phyloP scores from a whole-genome alignment of 2,888 invertebrate genomes.

The Phaonia tiefii region DNA sequence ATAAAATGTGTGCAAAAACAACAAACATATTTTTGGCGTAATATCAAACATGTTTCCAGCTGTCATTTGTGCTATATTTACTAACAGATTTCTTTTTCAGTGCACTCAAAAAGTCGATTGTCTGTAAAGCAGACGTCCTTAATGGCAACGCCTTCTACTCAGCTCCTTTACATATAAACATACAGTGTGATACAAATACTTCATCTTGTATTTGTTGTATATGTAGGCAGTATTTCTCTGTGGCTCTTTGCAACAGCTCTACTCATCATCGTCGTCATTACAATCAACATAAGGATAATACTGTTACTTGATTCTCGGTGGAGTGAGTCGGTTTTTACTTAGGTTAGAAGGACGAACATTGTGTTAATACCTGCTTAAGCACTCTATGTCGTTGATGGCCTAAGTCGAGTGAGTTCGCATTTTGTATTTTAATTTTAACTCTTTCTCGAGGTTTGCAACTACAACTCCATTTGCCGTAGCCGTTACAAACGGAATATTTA shows the following conservation, averaged over 20 bases:
- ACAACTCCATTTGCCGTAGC: conserved; percentile 16
- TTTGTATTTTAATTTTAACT: conserved; percentile 21
- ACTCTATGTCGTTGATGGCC: conserved; percentile 61
- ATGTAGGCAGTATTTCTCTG: too few relatives aligned
- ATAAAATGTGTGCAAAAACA: too few relatives aligned
- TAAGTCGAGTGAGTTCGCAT: conserved; percentile 48
- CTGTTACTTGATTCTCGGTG: conserved; percentile 2
- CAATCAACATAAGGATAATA: conserved; percentile 3
- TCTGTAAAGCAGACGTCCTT: too few relatives aligned
- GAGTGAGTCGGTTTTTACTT: conserved; percentile 38
- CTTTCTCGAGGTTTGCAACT: conserved; percentile 2
- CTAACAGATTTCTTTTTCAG: too few relatives aligned
- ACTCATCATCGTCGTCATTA: conserved; percentile 13
- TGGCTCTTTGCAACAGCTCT: conserved; percentile 2
- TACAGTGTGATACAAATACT: not conserved
- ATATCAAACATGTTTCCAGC: too few relatives aligned
- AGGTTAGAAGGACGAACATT: conserved; percentile 58
- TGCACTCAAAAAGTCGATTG: too few relatives aligned
- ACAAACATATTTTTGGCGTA: too few relatives aligned
- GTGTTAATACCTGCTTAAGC: conserved; percentile 66
- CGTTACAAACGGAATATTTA: conserved; percentile 58
- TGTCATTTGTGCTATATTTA: too few relatives aligned
- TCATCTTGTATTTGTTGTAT: too few relatives aligned
- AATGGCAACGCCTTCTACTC: too few relatives aligned
- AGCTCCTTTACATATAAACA: not conserved